Conservation (phyloP, 1,140 invertebrate species). For the Drosophila seguyi region DNA sequence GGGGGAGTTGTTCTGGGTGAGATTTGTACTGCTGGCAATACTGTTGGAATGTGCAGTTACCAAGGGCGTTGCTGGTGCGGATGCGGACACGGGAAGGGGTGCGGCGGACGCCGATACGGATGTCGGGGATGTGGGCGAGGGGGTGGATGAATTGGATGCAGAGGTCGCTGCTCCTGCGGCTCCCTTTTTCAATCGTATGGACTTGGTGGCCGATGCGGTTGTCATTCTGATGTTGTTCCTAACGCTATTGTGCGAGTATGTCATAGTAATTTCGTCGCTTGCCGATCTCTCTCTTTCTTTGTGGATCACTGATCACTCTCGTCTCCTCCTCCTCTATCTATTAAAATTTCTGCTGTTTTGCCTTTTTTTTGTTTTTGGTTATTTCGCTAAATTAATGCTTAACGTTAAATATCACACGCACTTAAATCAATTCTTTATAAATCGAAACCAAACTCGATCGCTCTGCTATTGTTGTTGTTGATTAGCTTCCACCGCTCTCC, state of each 20-base stretch:
- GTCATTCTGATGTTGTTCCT: conserved; percentile 85
- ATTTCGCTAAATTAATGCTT: conserved; percentile 83
- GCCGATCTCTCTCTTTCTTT: conserved; percentile 31
- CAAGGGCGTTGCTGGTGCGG: conserved; percentile 60
- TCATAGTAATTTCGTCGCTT: conserved; percentile 82
- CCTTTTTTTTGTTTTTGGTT: conserved; percentile 76
- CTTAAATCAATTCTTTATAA: conserved; percentile 84
- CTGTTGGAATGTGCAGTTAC: conserved; percentile 85
- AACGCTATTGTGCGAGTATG: conserved; percentile 85
- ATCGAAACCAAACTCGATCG: conserved; percentile 75
- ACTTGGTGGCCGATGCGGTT: conserved; percentile 82
- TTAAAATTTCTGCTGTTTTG: conserved; percentile 77
- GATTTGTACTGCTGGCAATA: conserved; percentile 85
- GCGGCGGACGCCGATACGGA: conserved; percentile 47
- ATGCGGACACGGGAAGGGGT: conserved; percentile 46
- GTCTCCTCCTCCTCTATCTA: conserved; percentile 20
- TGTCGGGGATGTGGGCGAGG: conserved; percentile 45
- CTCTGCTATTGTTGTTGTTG: conserved; percentile 44
- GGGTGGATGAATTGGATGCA: conserved; percentile 43
- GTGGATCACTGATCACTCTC: conserved; percentile 19
- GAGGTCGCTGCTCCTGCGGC: conserved; percentile 43
- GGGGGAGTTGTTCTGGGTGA: conserved; percentile 63
- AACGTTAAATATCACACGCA: conserved; percentile 85
- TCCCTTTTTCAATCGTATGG: conserved; percentile 81
- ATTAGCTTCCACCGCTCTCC: conserved; percentile 32